phyloP scores from a whole-genome alignment of 92 coral and sea anemone species.

The Epizoanthus stellaris region DNA sequence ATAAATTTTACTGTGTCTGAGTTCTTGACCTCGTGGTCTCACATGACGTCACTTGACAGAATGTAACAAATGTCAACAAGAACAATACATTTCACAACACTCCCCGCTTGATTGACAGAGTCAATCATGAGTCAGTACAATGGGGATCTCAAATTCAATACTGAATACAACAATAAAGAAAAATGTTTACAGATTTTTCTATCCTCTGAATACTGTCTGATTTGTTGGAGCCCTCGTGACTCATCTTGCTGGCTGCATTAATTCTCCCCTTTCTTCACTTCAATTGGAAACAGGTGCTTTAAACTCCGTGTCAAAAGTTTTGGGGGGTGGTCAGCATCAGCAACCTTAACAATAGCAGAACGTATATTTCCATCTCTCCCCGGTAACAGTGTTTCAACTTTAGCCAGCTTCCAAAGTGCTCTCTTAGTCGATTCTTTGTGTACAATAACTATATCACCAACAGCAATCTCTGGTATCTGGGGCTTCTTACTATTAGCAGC shows the following conservation, averaged over 20 bases:
- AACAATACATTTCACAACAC: no score
- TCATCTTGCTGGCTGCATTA: no score
- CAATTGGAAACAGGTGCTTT: slow-evolving; percentile 27
- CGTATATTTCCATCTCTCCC: slow-evolving; percentile 52
- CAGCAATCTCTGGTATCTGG: slow-evolving; percentile 16
- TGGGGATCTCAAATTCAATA: no score
- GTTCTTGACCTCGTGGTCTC: no score
- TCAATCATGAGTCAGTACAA: no score
- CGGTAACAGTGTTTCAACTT: slow-evolving; percentile 37
- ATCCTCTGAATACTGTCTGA: no score
- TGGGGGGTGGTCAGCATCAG: not conserved
- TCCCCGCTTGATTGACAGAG: not conserved
- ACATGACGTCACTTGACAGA: no score
- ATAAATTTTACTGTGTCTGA: no score
- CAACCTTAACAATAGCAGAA: slow-evolving; percentile 49
- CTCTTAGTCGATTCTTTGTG: slow-evolving; percentile 50
- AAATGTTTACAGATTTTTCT: no score
- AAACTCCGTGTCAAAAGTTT: slow-evolving; percentile 37
- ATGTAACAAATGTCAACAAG: no score
- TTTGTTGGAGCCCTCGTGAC: no score
- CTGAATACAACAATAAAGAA: no score
- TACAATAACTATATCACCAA: slow-evolving; percentile 45
- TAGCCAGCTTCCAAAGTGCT: slow-evolving; percentile 52
- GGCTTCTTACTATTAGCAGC: not conserved
- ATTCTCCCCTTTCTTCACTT: slow-evolving; percentile 11